Evolutionary conservation across 2,888 invertebrate genomes (phyloP).

Genomic region (Nyleta sp.): DNA sequence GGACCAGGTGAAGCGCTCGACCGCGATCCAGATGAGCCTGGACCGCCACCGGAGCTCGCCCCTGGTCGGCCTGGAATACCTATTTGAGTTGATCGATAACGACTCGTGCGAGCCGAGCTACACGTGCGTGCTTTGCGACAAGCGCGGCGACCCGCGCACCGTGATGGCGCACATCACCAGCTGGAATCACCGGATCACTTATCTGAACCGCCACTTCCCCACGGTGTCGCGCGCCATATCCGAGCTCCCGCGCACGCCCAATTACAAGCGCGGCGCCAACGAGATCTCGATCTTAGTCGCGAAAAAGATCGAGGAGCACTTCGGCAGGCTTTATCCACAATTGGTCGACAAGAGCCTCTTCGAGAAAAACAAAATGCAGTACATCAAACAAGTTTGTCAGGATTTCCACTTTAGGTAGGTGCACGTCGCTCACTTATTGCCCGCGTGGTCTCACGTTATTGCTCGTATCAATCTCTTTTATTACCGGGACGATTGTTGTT

Average conservation of each 20-base stretch:
- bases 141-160: constrained; percentile 90
- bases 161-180: constrained; percentile 91
- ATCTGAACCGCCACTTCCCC: constrained; percentile 87
- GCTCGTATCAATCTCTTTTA: neutral
- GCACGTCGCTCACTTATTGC: constrained; percentile 21
- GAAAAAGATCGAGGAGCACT: constrained; percentile 89
- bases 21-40: constrained; percentile 84
- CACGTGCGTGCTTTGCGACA: constrained; percentile 90
- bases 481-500: constrained; percentile 7
- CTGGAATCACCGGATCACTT: constrained; percentile 89
- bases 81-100: constrained; percentile 88
- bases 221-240: constrained; percentile 85
- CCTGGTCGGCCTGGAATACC: constrained; percentile 90
- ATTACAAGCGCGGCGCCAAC: constrained; percentile 82
- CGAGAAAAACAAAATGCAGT: constrained; percentile 85
- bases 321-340: constrained; percentile 87
- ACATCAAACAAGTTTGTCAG: constrained; percentile 86
- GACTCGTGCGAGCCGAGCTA: constrained; percentile 88
- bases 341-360: constrained; percentile 88
- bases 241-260: constrained; percentile 85
- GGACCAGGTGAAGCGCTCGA: constrained; percentile 84
- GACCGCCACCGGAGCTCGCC: constrained; percentile 84
- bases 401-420: constrained; percentile 86
- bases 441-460: too few species aligned
- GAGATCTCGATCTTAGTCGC: constrained; percentile 83